These are phyloP conservation scores for Toxostoma redivivum DNA, from an alignment of 2,113 vertebrate genomes.

Conservation along the genomic window DNA sequence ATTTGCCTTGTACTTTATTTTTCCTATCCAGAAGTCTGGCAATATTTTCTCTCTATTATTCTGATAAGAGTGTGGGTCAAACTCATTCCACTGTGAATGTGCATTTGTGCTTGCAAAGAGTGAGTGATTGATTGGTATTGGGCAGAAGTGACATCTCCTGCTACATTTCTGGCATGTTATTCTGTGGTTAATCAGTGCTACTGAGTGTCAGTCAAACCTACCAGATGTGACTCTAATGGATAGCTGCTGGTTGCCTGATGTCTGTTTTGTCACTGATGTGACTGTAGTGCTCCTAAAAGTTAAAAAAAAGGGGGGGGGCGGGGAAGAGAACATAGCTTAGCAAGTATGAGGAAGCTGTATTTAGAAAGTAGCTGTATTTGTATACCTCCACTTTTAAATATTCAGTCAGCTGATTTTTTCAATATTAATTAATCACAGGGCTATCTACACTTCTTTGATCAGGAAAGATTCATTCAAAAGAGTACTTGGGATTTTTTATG, in stretches of 20 bases:
- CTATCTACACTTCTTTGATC: background rate
- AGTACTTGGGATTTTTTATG: background rate
- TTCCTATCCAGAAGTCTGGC: conserved; percentile 7
- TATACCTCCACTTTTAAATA: background rate
- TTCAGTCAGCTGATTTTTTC: background rate
- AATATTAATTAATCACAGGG: background rate
- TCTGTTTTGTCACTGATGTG: conserved; percentile 10
- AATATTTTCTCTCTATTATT: conserved; percentile 21
- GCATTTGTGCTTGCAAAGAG: conserved; percentile 27
- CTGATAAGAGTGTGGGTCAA: conserved; percentile 46
- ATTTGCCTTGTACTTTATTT: conserved; percentile 22
- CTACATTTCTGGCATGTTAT: conserved; percentile 33
- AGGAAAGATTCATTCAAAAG: background rate
- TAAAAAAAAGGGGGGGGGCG: accelerated
- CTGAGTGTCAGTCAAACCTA: conserved; percentile 3
- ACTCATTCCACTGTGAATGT: conserved; percentile 40
- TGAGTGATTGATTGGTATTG: conserved; percentile 28
- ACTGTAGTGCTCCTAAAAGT: background rate
- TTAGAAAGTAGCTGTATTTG: background rate
- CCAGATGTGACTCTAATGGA: conserved; percentile 51
- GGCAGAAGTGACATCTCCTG: conserved; percentile 25
- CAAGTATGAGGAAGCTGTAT: background rate
- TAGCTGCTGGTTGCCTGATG: background rate
- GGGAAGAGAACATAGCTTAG: background rate
- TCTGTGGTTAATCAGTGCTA: conserved; percentile 17